Evolutionary conservation across 2,797 vertebrate species (phyloP), one percentile per base, ranked within the genome.

Genomic region (Tolypeutes matacus): DNA sequence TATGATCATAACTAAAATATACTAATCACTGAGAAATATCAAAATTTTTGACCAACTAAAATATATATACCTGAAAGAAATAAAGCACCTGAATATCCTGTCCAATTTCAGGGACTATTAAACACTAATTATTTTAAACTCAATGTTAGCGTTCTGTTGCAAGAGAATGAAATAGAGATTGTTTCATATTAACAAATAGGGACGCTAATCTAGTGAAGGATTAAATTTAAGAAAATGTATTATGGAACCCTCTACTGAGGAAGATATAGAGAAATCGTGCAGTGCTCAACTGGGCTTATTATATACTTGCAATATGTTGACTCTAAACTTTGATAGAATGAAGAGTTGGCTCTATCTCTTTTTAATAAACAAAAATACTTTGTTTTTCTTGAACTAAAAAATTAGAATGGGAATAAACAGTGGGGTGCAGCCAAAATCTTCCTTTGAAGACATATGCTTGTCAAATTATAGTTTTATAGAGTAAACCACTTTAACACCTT

Each of bases 11-110:
- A 39, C 36, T 89, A 53, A 93, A 75, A 53, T 86, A 65, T 69
- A 3, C 12, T 46, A 75, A 21, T 81, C 60, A 49, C 49, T 62
- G 29, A 94, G 49, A 86, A 91, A 89, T 86, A 49, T 14, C 27
- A 62, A 12, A 70, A 89, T 4, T 78, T 62, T 21, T 78, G 53
- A 13, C 81, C 51, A 96, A 42, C 12, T 78, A 70, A 81, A 56
- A 73, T 51, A 94, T 92, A 92, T 93, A 86, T 72, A 93, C 96
- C 93, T 90, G 42, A 95, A 89, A 91, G 86, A 91, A 96, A 96
- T 97, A 96, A 97, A 97, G 89, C 91, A 96, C 94, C 80, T 97
- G 93, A 96, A 95, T 97, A 95, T 97, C 83, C 96, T 98, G 46
- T 81, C 64, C 92, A 96, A 96, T 95, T 94, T 91, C 76, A 25